These are phyloP conservation scores for Tupaia tana DNA, from an alignment of 2,113 vertebrate genomes.

Conservation along the genomic window DNA sequence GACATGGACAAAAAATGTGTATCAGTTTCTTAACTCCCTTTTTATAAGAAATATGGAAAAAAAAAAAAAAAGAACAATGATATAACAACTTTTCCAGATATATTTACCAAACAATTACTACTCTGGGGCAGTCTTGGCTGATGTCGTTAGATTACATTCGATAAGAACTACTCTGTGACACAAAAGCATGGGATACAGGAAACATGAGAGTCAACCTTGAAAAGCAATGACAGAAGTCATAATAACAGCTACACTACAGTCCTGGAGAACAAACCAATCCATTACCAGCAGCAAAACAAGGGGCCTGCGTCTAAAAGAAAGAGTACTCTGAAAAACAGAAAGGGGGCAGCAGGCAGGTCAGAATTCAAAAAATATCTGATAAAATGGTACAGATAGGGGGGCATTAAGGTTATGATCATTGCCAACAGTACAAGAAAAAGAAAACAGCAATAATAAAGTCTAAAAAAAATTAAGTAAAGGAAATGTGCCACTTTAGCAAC, in stretches of 20 bases:
- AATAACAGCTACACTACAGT: not conserved
- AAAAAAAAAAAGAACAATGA: not conserved
- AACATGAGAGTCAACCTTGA: constrained; percentile 33
- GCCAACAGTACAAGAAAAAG: not conserved
- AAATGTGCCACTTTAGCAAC: constrained; percentile 39
- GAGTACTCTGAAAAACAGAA: not conserved
- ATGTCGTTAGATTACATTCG: constrained; percentile 18
- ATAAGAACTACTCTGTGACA: constrained; percentile 26
- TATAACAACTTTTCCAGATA: constrained; percentile 43
- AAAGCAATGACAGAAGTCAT: constrained; percentile 32
- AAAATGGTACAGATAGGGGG: not conserved
- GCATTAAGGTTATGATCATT: not conserved
- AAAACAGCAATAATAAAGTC: constrained; percentile 30
- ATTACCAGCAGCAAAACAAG: not conserved
- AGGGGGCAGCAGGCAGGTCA: too few relatives aligned
- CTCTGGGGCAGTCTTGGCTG: not conserved
- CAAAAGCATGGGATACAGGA: constrained; percentile 10
- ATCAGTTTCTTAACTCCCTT: not conserved
- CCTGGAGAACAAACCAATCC: not conserved
- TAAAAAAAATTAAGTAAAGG: not conserved
- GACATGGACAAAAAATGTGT: not conserved
- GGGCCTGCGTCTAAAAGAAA: not conserved
- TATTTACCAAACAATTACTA: constrained; percentile 44
- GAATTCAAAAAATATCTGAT: not conserved
- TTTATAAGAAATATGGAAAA: constrained; percentile 25